These are phyloP conservation scores for Buteo buteo DNA, from an alignment of 2,113 vertebrate species.

Conservation along the genomic window DNA sequence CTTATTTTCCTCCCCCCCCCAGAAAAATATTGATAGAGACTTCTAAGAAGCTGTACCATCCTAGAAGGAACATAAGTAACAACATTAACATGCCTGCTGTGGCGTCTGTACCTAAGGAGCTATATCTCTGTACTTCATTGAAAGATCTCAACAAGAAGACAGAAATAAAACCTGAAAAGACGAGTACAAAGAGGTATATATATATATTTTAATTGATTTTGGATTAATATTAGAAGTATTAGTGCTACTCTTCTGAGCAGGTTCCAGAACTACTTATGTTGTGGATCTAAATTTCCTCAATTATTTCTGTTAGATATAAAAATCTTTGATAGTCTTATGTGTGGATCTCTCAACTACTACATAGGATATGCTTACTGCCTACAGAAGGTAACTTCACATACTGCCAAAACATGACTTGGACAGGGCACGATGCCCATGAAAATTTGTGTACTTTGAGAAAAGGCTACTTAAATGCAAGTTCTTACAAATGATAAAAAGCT, in stretches of 20 bases:
- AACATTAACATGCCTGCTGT: slow-evolving; percentile 90
- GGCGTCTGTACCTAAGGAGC: slow-evolving; percentile 87
- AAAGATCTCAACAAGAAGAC: slow-evolving; percentile 96
- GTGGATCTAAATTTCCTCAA: not conserved
- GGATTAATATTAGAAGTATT: not conserved
- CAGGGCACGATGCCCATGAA: not conserved
- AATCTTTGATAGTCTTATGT: not conserved
- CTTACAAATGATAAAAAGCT: not conserved
- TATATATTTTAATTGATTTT: not conserved
- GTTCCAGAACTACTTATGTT: not conserved
- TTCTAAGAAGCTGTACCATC: slow-evolving; percentile 38
- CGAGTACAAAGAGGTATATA: slow-evolving; percentile 83
- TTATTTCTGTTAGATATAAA: not conserved
- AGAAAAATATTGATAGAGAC: slow-evolving; percentile 57
- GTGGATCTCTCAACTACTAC: not conserved
- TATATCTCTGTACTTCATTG: slow-evolving; percentile 91
- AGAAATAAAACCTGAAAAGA: slow-evolving; percentile 91
- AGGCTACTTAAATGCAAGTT: not conserved
- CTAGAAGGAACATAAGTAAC: slow-evolving; percentile 20
- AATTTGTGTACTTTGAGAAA: not conserved
- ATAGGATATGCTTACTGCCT: not conserved
- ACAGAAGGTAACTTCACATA: not conserved
- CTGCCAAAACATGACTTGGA: not conserved
- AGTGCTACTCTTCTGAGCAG: not conserved
- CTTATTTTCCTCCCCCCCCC: not conserved